Evolutionary conservation across 2,888 invertebrate genomes (phyloP), one percentile per base, ranked within the genome.

Genomic region (Drosophila meridionalis): DNA sequence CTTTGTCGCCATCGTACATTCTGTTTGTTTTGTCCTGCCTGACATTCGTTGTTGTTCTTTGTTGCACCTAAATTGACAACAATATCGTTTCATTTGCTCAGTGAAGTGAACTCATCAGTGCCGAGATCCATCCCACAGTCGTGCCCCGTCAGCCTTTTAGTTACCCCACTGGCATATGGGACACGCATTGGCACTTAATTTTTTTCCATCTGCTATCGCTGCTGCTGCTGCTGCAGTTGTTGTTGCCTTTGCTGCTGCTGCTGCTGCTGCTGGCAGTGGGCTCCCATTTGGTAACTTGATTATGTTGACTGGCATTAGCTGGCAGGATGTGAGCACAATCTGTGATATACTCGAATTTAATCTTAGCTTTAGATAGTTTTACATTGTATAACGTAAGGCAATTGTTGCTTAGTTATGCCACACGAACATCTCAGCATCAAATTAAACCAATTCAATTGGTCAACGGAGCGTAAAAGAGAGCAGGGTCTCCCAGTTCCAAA

Each of bases 61-160:
- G 85, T 86, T 86, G 85, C 85, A 89, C 89, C 89, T 86, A 86
- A 86, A 86, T 86, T 86, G 87, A 86, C 89, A 86, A 86, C 89
- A 86, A 86, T 86, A 86, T 86, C 86, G 87, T 88, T 86, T 86
- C 86, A 89, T 86, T 86, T 86, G 86, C 87, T 87, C 86, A 84
- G 73, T 89, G 89, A 86, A 89, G 86, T 86, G 86, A 86, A 86
- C 86, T 86, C 86, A 86, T 86, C 86, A 87, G 89, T 89, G 82
- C 67, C 58, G 59, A 60, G 75, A 78, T 82, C 70, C 69, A 6
- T n/a, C 80, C 53, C 57, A 30, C 14, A n/a, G 14, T 48, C 14
- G 2, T 26, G 8, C 47, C 40, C 40, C 9, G 43, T 7, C 28
- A 36, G 2, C 38, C 28, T 20, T 52, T 52, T 52, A 52, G 14